A percentile compares a stretch with the other conserved stretches of the same genome.
Conservation (phyloP, 2,888 invertebrate genomes). For the Pyrrhia umbra region DNA sequence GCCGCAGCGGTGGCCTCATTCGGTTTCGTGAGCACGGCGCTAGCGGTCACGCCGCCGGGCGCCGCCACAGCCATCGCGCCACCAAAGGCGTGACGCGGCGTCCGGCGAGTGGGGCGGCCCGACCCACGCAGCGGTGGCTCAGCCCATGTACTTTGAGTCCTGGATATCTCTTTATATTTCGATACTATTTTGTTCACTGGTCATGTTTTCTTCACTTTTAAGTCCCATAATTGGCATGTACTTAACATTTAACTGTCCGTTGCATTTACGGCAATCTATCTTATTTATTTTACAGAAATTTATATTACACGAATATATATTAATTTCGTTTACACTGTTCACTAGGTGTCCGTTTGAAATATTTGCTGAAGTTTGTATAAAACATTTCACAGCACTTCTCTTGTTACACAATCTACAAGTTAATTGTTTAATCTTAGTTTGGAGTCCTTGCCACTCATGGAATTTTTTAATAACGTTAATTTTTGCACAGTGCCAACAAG, state of each 20-base stretch:
- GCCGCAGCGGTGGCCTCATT: no score
- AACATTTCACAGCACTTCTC: conserved; percentile 26
- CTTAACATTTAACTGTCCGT: conserved; percentile 9
- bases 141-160: neutral
- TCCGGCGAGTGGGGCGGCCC: neutral
- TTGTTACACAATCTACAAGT: conserved; percentile 25
- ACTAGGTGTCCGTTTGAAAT: conserved; percentile 23
- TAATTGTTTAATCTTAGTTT: conserved; percentile 31
- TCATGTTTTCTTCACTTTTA: conserved; percentile 12
- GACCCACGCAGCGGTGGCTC: neutral
- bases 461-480: conserved; percentile 19
- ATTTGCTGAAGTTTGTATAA: conserved; percentile 21
- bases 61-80: neutral
- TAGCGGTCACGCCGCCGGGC: neutral
- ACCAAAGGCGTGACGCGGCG: neutral
- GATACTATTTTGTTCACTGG: conserved; percentile 17
- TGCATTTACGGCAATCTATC: conserved; percentile 24
- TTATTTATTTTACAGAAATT: conserved; percentile 27
- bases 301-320: conserved; percentile 24
- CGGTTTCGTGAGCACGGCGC: neutral
- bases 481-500: conserved; percentile 20
- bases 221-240: conserved; percentile 14
- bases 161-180: conserved; percentile 13
- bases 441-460: conserved; percentile 27
- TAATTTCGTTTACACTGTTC: conserved; percentile 23